Evolutionary conservation across 2,113 vertebrate species (phyloP).

Genomic region (Grus americana): DNA sequence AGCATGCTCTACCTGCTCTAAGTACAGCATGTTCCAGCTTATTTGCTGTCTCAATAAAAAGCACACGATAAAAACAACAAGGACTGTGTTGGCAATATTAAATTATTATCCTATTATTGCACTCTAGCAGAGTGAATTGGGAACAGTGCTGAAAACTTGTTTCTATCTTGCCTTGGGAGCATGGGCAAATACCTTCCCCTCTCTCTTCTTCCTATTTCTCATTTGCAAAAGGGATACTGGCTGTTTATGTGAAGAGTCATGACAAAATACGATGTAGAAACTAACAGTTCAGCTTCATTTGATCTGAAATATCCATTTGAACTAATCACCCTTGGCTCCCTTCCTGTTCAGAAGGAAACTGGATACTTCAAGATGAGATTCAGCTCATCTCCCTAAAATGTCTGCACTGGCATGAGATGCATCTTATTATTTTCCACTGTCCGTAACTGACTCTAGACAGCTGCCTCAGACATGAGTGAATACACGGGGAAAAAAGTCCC

Average conservation of each 20-base stretch:
- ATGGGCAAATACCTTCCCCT: neutral
- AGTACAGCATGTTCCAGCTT: slow-evolving; percentile 40
- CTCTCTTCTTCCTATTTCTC: neutral
- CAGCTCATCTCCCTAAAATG: neutral
- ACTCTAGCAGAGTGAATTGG: neutral
- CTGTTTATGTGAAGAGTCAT: neutral
- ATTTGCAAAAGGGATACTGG: neutral
- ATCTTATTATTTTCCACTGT: neutral
- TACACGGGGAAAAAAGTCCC: neutral
- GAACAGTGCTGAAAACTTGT: neutral
- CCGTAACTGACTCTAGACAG: neutral
- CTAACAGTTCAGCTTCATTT: neutral
- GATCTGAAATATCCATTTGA: neutral
- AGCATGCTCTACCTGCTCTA: slow-evolving; percentile 48
- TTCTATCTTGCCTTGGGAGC: neutral
- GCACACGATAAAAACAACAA: slow-evolving; percentile 31
- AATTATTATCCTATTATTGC: slow-evolving; percentile 44
- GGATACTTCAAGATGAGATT: neutral
- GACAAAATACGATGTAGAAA: neutral
- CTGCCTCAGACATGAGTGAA: neutral
- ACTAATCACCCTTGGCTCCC: neutral
- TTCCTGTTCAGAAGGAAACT: neutral
- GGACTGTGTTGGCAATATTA: slow-evolving; percentile 24
- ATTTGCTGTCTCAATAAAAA: slow-evolving; percentile 62
- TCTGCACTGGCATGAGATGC: neutral